Evolutionary conservation across 2,888 invertebrate species (phyloP).

Genomic region (Pachymerium ferrugineum): DNA sequence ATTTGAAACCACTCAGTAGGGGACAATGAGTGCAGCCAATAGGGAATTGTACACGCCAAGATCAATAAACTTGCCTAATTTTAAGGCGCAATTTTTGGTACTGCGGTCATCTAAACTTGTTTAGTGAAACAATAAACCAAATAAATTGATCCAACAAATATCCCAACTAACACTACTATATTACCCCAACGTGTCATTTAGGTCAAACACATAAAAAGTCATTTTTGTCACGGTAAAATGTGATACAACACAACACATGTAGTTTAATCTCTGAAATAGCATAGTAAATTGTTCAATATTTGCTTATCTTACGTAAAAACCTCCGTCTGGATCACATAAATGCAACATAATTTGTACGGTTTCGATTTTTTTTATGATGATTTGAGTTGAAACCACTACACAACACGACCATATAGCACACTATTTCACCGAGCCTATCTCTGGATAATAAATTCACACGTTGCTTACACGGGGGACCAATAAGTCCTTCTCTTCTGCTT

Average conservation of each 20-base stretch:
- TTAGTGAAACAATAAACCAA: not conserved
- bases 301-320: conserved; percentile 3
- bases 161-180: too few relatives aligned
- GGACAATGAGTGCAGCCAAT: conserved; percentile 13
- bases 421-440: not conserved
- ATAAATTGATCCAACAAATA: conserved; percentile 4
- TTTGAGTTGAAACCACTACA: conserved; percentile 10
- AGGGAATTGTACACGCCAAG: conserved; percentile 12
- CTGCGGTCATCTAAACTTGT: conserved; percentile 9
- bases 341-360: conserved; percentile 12
- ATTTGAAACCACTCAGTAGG: conserved; percentile 24
- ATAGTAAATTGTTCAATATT: conserved; percentile 19
- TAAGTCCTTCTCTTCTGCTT: not conserved
- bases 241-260: not conserved
- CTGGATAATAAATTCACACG: conserved; percentile 19
- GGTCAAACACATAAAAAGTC: not conserved
- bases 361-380: not conserved
- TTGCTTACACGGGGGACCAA: conserved; percentile 15
- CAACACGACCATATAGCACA: not conserved
- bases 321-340: conserved; percentile 5
- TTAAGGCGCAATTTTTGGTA: conserved; percentile 17
- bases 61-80: conserved; percentile 22
- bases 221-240: not conserved
- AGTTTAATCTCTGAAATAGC: not conserved
- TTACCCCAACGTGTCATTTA: too few relatives aligned